phyloP scores from a whole-genome alignment of 2,888 invertebrate species.

The Mythimna pallens region DNA sequence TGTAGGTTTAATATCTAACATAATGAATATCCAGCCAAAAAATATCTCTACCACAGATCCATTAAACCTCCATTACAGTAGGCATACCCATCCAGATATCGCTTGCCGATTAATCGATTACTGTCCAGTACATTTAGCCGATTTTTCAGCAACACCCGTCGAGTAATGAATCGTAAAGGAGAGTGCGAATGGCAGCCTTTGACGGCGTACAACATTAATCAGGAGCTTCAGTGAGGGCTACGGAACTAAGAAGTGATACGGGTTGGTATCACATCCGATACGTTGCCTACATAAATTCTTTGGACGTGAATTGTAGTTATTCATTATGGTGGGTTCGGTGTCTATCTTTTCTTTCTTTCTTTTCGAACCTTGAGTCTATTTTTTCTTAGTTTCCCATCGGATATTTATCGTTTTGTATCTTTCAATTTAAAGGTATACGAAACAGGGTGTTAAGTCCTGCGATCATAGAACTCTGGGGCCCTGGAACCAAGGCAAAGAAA shows the following conservation, averaged over 20 bases:
- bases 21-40: not conserved
- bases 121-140: constrained; percentile 48
- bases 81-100: constrained; percentile 33
- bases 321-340: not conserved
- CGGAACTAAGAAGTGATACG: constrained; percentile 35
- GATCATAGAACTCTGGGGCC: no score
- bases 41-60: not conserved
- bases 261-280: constrained; percentile 51
- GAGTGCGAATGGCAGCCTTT: constrained; percentile 60
- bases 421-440: no score
- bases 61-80: constrained; percentile 11
- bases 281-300: constrained; percentile 49
- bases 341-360: constrained; percentile 1
- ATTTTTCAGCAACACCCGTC: constrained; percentile 57
- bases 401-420: not conserved
- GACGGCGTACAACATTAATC: constrained; percentile 64
- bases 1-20: not conserved
- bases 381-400: not conserved
- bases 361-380: not conserved
- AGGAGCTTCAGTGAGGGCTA: constrained; percentile 27
- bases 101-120: constrained; percentile 50
- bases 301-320: constrained; percentile 34
- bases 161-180: constrained; percentile 60
- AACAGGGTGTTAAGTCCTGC: no score
- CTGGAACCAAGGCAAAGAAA: no score